Evolutionary conservation across 2,113 vertebrate species (phyloP), one percentile per base, ranked within the genome.

Genomic region (Python bivittatus): DNA sequence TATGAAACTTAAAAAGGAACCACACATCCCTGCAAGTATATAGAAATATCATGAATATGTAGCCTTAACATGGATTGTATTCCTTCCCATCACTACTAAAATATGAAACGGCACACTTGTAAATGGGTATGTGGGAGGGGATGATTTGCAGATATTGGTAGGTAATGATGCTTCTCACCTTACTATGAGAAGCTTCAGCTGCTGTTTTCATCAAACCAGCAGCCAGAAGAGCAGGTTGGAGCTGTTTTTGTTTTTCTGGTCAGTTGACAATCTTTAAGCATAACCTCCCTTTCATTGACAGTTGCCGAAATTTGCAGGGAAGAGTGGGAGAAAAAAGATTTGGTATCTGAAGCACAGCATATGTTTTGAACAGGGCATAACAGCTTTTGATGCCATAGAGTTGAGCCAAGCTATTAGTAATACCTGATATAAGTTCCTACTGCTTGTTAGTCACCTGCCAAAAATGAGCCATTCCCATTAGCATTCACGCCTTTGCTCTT

Each of bases 401-500:
- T 93, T 88, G 89, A 95, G 94, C 96, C 96, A 97, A 97, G 85
- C 61, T 93, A 93, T 96, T 97, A 96, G 94, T 96, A 96, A 96
- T 94, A 95, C 96, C 95, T 96, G 93, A 95, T 95, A 79, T 33
- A 95, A 42, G 54, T 90, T 95, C 94, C 95, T 90, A 53, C 5
- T 94, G 60, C 85, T 68, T 87, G 93, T 95, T 68, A 91, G 85
- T 57, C 96, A 96, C 94, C 96, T 95, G 94, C 95, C 95, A 97
- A 93, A 91, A 92, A 91, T 94, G 87, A 96, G 94, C 89, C 94
- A 95, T 91, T 90, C 87, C 87, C 91, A 89, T 95, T 84, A 96
- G 58, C 91, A 92, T 91, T 93, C 93, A 86, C 89, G 93, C 56
- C 94, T 94, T 86, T 79, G 44, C 20, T 92, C 86, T 95, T 79